Evolutionary conservation across 53 echinoderm and acorn worm species (phyloP).

Genomic region (Temnopleurus reevesii): DNA sequence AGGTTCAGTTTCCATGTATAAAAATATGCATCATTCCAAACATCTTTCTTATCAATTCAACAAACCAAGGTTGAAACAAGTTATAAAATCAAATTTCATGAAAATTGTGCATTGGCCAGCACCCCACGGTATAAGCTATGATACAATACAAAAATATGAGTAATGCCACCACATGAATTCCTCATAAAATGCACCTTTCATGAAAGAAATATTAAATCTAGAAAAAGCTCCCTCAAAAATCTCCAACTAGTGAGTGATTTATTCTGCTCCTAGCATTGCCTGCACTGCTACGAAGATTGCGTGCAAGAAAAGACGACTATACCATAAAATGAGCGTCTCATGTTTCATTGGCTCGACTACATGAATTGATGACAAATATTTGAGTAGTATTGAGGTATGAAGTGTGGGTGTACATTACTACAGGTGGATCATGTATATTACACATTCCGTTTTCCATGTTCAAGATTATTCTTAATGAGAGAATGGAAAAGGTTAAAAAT

Average conservation of each 20-base stretch:
- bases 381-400: background rate
- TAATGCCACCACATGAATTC: too few relatives aligned
- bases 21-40: too few relatives aligned
- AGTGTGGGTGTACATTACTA: background rate
- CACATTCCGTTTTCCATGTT: background rate
- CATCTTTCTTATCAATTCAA: too few relatives aligned
- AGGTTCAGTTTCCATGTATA: too few relatives aligned
- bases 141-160: too few relatives aligned
- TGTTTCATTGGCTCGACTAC: background rate
- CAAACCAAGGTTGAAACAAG: too few relatives aligned
- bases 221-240: background rate
- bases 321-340: background rate
- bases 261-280: background rate
- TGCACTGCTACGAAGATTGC: background rate
- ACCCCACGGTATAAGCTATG: too few relatives aligned
- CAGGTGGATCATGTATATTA: background rate
- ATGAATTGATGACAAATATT: background rate
- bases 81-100: too few relatives aligned
- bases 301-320: background rate
- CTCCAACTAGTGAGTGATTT: background rate
- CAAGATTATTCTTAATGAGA: background rate
- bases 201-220: background rate
- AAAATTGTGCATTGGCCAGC: too few relatives aligned
- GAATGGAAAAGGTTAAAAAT: too few relatives aligned
- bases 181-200: background rate